phyloP scores from a whole-genome alignment of 2,888 invertebrate species.

The Mamestra brassicae region DNA sequence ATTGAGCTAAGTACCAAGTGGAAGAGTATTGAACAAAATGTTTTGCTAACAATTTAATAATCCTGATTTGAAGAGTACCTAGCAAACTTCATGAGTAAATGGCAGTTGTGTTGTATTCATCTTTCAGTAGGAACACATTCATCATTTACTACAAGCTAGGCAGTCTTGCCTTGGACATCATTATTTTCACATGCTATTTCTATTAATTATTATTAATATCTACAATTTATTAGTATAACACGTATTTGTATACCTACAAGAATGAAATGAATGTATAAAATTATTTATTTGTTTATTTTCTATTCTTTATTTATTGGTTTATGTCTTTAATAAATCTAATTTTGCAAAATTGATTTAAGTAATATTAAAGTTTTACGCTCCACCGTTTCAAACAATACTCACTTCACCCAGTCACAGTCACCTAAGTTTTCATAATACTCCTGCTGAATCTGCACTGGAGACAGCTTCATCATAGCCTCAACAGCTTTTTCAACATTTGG shows the following conservation, averaged over 20 bases:
- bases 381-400: conserved; percentile 64
- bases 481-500: conserved; percentile 45
- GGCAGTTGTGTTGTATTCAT: too few relatives aligned
- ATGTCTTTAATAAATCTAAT: too few relatives aligned
- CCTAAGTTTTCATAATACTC: conserved; percentile 91
- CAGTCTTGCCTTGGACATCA: neutral
- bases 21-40: neutral
- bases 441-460: conserved; percentile 89
- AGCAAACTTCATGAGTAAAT: too few relatives aligned
- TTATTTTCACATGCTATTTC: neutral
- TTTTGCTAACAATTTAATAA: conserved; percentile 1
- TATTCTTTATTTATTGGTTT: too few relatives aligned
- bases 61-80: neutral
- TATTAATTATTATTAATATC: neutral
- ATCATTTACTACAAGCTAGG: neutral
- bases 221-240: neutral
- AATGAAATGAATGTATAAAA: neutral
- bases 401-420: conserved; percentile 90
- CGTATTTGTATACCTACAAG: too few relatives aligned
- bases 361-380: too few relatives aligned
- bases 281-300: neutral
- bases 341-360: too few relatives aligned
- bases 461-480: conserved; percentile 62
- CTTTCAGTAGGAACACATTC: too few relatives aligned
- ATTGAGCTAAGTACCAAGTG: neutral